Base-by-base conservation (phyloP, 2,888 invertebrate genomes). In the Drosophila mulleri region DNA sequence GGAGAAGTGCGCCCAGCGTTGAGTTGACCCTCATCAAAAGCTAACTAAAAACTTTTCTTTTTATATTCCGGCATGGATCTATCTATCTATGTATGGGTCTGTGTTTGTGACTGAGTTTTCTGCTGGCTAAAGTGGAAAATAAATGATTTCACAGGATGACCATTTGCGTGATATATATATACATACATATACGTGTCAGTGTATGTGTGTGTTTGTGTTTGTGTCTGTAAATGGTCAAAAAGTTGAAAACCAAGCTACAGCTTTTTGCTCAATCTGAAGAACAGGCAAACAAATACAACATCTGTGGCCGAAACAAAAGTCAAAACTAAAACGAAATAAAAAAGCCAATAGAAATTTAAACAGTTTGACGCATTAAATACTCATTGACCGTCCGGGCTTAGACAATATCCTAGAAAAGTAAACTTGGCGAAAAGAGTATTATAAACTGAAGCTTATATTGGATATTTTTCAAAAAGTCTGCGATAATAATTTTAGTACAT, bases 121-220 rank as follows among this genome's bases (percentile, higher is more conserved):
- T 78, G 86, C 80, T 78, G 87, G 76, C 83, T 72, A 86, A 90
- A 86, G 86, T 86, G 86, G 90, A 86, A 86, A 90, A 86, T 86
- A 86, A 86, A 86, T 86, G 86, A 87, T 90, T 86, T 81, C 83
- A 86, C 87, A 86, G 90, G 90, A 88, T 86, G 90, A 86, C 86
- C 86, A 86, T 86, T 86, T 90, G 86, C 80, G 78, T 80, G 73
- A 56, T 72, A 50, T 66, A 59, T 26, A 23, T 23, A 4, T 26
- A 26, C 26, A 26, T 29, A 29, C 29, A 29, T 59, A 52, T 52
- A 45, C 48, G 16, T 41, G 41, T 42, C n/a, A 50, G n/a, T 26
- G 26, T 47, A 26, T 44, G 9, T 9, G 26, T 57, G 23, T 53
- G 23, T 56, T 41, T 44, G 9, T 11, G 26, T 39, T 6, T 39